phyloP scores from a whole-genome alignment of 2,113 vertebrate genomes.

The Vulpes lagopus region DNA sequence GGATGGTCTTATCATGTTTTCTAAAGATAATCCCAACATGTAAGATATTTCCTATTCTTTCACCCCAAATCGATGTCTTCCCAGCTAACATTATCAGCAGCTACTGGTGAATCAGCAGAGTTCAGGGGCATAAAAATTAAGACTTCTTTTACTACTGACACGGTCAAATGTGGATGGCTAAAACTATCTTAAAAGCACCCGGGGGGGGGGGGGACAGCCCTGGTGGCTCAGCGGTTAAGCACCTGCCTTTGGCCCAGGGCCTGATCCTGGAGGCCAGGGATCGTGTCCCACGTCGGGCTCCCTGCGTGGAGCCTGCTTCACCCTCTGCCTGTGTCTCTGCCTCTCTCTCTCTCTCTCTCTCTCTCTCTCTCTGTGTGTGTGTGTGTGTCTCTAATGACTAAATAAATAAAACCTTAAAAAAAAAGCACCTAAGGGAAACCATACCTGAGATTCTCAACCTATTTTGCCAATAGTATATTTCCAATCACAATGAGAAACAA shows the following conservation, averaged over 20 bases:
- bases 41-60: slow-evolving; percentile 40
- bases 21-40: background rate
- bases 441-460: background rate
- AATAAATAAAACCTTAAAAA: background rate
- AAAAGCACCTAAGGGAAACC: background rate
- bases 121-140: slow-evolving; percentile 44
- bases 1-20: background rate
- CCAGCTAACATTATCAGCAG: background rate
- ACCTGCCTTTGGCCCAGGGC: no score
- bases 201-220: background rate
- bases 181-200: slow-evolving; percentile 15
- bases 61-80: background rate
- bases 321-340: no score
- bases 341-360: no score
- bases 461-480: background rate
- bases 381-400: no score
- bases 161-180: background rate
- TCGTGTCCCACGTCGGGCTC: no score
- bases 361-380: no score
- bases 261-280: no score
- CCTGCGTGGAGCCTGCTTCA: no score
- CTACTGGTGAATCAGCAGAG: background rate
- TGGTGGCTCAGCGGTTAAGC: no score
- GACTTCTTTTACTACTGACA: background rate
- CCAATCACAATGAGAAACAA: slow-evolving; percentile 1